phyloP scores from a whole-genome alignment of 2,888 invertebrate species.

The Tenthredo livida region DNA sequence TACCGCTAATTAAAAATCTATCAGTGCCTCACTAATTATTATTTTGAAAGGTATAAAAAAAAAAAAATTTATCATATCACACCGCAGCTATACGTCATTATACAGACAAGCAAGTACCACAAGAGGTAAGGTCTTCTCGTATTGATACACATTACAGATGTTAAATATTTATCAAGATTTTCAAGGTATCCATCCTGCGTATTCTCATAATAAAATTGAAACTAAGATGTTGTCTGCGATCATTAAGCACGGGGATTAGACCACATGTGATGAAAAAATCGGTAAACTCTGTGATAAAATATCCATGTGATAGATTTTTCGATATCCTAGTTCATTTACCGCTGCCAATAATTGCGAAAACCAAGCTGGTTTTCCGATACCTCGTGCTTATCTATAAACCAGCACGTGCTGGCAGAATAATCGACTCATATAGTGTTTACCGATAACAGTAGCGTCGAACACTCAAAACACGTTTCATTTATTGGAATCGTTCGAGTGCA shows the following conservation, averaged over 20 bases:
- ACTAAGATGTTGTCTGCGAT: neutral
- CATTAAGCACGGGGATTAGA: neutral
- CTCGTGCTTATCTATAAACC: neutral
- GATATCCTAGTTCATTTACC: neutral
- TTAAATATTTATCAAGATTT: neutral
- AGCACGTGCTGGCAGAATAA: conserved; percentile 2
- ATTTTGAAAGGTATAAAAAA: neutral
- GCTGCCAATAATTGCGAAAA: neutral
- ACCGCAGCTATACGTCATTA: neutral
- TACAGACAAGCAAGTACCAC: neutral
- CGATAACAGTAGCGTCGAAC: neutral
- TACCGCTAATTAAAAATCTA: conserved; percentile 43
- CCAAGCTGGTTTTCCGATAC: neutral
- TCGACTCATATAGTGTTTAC: neutral
- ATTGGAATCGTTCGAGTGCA: neutral
- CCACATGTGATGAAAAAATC: neutral
- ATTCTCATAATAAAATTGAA: neutral
- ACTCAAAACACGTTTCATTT: conserved; percentile 9
- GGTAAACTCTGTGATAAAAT: neutral
- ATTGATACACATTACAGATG: neutral
- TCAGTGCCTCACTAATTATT: conserved; percentile 35
- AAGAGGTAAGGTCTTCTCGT: neutral
- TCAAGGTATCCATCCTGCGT: too few relatives aligned
- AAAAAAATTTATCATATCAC: neutral
- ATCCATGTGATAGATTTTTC: neutral